Evolutionary conservation across 2,888 invertebrate genomes (phyloP), one percentile per base, ranked within the genome.

Genomic region (Trissolcus brochymenae): DNA sequence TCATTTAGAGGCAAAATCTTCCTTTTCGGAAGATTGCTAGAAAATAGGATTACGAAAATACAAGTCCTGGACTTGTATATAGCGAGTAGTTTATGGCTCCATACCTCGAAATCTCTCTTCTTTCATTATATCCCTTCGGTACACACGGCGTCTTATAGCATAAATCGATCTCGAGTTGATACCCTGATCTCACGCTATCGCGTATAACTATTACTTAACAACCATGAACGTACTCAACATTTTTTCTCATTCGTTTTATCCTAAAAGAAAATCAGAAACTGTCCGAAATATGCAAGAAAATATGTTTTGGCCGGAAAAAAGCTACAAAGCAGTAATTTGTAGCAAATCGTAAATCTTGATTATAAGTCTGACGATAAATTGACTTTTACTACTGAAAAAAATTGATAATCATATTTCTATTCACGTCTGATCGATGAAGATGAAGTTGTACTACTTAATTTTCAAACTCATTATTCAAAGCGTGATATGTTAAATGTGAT

Each of bases 1-100:
- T 14, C 6, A 9, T 56, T 17, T 56, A 7, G 43, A 56, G 9
- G 21, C 49, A 62, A 70, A 56, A n/a, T n/a, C n/a, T n/a, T 50
- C 56, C 60, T 68, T 61, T 60, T 35, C n/a, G 11, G 40, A 51
- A 61, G 35, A 50, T 7, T 29, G 17, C 16, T 13, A 16, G 16
- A 55, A 50, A 70, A 55, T n/a, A 50, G 50, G 35, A 55, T 55
- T 49, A 55, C 46, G 68, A 21, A 50, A 46, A 51, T 67, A 35
- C 16, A 59, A 43, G 50, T 57, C 16, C 9, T 11, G 50, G 50
- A 56, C 35, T 56, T 16, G 7, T 35, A 21, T 29, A 19, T 6
- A 14, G 6, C 14, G 56, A 50, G 14, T 35, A 21, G 35, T 56
- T 56, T 46, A 65, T 46, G 21, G 40, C 29, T 56, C 41, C 21